Conservation (phyloP, 92 coral and sea anemone genomes). For the Actinernus sp. region DNA sequence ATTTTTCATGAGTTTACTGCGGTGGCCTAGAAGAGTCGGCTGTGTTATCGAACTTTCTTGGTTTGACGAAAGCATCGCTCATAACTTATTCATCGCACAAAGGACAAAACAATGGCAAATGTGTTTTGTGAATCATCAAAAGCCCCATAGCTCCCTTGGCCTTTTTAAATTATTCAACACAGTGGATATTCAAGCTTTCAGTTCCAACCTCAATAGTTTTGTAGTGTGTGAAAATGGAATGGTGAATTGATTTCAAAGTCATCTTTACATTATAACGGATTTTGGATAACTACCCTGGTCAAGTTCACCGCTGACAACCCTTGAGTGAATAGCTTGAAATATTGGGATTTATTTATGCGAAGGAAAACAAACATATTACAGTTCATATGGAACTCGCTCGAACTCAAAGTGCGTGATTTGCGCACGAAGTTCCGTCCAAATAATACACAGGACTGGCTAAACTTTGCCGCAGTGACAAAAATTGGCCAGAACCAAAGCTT, state of each 20-base stretch:
- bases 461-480: too few relatives aligned
- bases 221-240: neutral
- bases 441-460: too few relatives aligned
- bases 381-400: too few relatives aligned
- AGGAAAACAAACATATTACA: too few relatives aligned
- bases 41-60: neutral
- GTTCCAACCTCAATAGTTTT: constrained; percentile 1
- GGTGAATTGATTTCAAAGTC: neutral
- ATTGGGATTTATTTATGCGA: too few relatives aligned
- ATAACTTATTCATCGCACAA: constrained; percentile 24
- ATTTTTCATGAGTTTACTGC: neutral
- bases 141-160: constrained; percentile 24
- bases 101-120: constrained; percentile 14
- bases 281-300: too few relatives aligned
- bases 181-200: constrained; percentile 22
- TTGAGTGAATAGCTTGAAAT: too few relatives aligned
- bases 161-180: constrained; percentile 18
- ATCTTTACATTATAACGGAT: too few relatives aligned
- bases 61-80: neutral
- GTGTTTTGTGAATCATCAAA: constrained; percentile 30
- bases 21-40: neutral
- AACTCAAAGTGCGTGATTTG: too few relatives aligned
- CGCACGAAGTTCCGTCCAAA: too few relatives aligned
- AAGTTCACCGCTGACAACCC: too few relatives aligned
- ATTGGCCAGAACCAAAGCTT: neutral